Conservation (phyloP, 2,888 invertebrate genomes). For the Smittia sp. region DNA sequence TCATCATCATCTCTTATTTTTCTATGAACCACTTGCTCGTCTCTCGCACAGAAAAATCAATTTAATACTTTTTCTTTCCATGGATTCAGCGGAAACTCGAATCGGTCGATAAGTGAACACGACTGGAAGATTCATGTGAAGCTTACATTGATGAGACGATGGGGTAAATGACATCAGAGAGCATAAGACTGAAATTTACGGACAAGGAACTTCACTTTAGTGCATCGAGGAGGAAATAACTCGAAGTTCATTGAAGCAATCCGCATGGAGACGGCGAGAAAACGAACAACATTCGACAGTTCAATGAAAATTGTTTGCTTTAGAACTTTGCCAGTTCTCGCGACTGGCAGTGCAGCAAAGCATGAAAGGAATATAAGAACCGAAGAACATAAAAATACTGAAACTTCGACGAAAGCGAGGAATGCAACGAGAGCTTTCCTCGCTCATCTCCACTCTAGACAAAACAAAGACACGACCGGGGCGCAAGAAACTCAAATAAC, state of each 20-base stretch:
- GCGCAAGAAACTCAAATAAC: conserved; percentile 24
- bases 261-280: neutral
- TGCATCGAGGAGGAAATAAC: neutral
- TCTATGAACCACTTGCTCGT: neutral
- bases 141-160: neutral
- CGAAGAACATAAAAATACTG: neutral
- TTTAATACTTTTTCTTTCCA: neutral
- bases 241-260: conserved; percentile 38
- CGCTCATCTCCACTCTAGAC: neutral
- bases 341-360: neutral
- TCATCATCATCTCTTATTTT: neutral
- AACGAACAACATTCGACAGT: conserved; percentile 24
- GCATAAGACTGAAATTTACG: conserved; percentile 29
- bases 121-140: neutral
- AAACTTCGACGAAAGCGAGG: neutral
- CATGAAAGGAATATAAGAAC: neutral
- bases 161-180: conserved; percentile 30
- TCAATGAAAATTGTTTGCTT: conserved; percentile 16
- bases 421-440: neutral
- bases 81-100: neutral
- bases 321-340: neutral
- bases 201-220: conserved; percentile 26
- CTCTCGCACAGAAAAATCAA: neutral
- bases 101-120: neutral
- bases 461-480: conserved; percentile 17